Conservation (phyloP, 2,888 invertebrate genomes). For the Gisinianus flammeolus region DNA sequence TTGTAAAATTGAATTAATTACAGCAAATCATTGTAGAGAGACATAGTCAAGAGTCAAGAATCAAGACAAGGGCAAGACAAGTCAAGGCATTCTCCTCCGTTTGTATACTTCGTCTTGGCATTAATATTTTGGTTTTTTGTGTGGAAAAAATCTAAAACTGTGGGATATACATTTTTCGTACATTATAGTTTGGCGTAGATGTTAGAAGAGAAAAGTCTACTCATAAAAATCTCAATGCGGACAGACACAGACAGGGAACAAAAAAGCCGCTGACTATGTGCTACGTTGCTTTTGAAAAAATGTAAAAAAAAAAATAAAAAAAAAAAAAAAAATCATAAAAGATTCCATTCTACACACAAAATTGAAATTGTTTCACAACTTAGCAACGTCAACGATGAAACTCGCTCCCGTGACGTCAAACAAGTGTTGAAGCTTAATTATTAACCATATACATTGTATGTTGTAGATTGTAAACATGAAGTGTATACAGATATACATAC, state of each 20-base stretch:
- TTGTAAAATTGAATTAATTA: too few species aligned
- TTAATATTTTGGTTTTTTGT: not conserved
- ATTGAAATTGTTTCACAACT: conserved; percentile 31
- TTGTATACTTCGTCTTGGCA: not conserved
- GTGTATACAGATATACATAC: too few species aligned
- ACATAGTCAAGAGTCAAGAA: too few species aligned
- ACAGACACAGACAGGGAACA: not conserved
- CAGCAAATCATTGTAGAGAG: too few species aligned
- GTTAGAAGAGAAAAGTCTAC: not conserved
- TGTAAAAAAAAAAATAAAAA: too few species aligned
- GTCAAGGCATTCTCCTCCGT: not conserved
- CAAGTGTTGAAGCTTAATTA: conserved; percentile 28
- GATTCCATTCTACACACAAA: too few species aligned
- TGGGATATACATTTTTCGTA: too few species aligned
- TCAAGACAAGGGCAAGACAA: not conserved
- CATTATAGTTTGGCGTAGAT: not conserved
- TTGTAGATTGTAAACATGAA: too few species aligned
- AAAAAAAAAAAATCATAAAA: conserved; percentile 15
- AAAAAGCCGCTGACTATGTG: not conserved
- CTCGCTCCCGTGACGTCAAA: conserved; percentile 21
- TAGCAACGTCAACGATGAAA: not conserved
- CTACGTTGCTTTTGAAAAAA: not conserved
- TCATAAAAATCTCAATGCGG: not conserved
- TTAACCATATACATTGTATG: too few species aligned
- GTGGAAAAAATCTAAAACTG: not conserved